Percentiles rank a stretch among this genome's conserved stretches.
Conservation (phyloP, 2,113 vertebrate species). For the Manacus vitellinus region DNA sequence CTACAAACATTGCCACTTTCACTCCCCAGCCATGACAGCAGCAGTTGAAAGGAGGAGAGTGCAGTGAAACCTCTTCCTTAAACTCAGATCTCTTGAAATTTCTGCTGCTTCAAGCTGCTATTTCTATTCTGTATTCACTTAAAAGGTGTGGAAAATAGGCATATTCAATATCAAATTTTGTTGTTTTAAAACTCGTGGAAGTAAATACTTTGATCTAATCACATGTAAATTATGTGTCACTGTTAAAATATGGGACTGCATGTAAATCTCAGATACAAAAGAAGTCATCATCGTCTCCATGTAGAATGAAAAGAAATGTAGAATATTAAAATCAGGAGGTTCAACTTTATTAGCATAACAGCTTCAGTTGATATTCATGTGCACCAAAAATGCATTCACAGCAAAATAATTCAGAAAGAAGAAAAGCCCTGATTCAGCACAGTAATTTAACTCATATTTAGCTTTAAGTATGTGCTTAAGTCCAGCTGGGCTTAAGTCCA, state of each 20-base stretch:
- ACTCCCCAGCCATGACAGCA: conserved; percentile 44
- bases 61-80: conserved; percentile 8
- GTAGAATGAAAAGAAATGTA: conserved; percentile 66
- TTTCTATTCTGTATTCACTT: conserved; percentile 56
- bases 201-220: conserved; percentile 71
- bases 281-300: conserved; percentile 55
- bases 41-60: conserved; percentile 35
- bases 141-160: conserved; percentile 57
- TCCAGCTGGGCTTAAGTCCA: conserved; percentile 33
- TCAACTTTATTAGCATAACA: conserved; percentile 66
- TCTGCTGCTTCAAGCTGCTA: conserved; percentile 65
- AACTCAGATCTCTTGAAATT: conserved; percentile 62
- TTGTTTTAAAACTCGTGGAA: conserved; percentile 66
- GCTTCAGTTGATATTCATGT: conserved; percentile 62
- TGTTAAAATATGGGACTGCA: conserved; percentile 67
- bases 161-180: conserved; percentile 57
- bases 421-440: conserved; percentile 67
- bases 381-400: conserved; percentile 58
- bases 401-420: conserved; percentile 60
- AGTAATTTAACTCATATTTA: conserved; percentile 35
- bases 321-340: conserved; percentile 62
- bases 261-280: conserved; percentile 69
- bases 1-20: conserved; percentile 49
- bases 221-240: conserved; percentile 72
- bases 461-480: conserved; percentile 33